Percentiles rank a stretch among this genome's conserved stretches.
These are phyloP conservation scores for Meiosimyza decipiens DNA, from an alignment of 2,888 invertebrate genomes.

Conservation along the genomic window DNA sequence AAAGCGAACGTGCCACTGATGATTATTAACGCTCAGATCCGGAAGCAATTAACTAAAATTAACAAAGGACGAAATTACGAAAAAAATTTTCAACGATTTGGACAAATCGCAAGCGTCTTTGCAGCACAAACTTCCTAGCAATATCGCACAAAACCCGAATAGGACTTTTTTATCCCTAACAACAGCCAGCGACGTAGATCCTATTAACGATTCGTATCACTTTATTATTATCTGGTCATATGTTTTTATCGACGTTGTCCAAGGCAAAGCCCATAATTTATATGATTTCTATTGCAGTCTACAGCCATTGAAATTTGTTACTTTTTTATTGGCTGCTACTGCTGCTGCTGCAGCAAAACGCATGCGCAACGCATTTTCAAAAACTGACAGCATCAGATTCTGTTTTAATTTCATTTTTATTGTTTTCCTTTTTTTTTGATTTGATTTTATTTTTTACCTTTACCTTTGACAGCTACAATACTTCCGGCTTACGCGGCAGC, in stretches of 20 bases:
- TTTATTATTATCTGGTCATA: neutral
- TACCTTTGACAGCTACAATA: constrained; percentile 29
- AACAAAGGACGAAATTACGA: neutral
- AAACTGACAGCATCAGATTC: constrained; percentile 19
- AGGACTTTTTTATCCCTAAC: too few relatives aligned
- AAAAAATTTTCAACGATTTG: too few relatives aligned
- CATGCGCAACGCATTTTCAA: constrained; percentile 25
- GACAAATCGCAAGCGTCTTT: too few relatives aligned
- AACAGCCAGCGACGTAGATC: constrained; percentile 6
- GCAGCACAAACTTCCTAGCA: too few relatives aligned
- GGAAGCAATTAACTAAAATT: constrained; percentile 30
- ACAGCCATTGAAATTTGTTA: neutral
- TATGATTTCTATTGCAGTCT: neutral
- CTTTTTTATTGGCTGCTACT: neutral
- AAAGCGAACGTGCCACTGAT: constrained; percentile 26
- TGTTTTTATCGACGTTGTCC: constrained; percentile 1
- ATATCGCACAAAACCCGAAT: neutral
- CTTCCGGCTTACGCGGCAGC: constrained; percentile 35
- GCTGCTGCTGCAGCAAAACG: constrained; percentile 14
- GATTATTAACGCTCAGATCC: constrained; percentile 25
- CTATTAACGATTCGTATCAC: constrained; percentile 20
- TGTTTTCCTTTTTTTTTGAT: constrained; percentile 14
- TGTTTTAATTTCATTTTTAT: neutral
- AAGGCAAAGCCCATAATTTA: constrained; percentile 22
- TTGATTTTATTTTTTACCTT: too few relatives aligned